Conservation (phyloP, 2,797 vertebrate genomes). For the Florisuga fusca region DNA sequence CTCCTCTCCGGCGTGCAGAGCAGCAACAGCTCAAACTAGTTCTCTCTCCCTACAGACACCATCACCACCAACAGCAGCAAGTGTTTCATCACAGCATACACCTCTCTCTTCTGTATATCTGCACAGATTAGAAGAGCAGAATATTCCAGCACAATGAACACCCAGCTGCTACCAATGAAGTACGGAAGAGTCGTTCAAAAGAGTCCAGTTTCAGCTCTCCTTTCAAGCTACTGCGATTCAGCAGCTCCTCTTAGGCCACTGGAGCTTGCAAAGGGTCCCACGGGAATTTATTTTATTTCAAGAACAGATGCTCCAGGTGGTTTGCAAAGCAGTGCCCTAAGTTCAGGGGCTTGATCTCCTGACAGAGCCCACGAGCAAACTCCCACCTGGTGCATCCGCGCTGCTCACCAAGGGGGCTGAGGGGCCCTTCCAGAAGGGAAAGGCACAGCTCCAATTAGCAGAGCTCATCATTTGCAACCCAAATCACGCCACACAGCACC, state of each 20-base stretch:
- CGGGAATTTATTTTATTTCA: neutral
- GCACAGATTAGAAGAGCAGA: neutral
- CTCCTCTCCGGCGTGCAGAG: neutral
- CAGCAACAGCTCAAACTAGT: neutral
- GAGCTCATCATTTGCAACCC: neutral
- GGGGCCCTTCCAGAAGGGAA: neutral
- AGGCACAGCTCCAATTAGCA: neutral
- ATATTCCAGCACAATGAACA: constrained; percentile 35
- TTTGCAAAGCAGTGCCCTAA: neutral
- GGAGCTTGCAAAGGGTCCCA: neutral
- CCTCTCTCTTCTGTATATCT: neutral
- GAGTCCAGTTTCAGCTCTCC: neutral
- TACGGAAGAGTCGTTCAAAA: neutral
- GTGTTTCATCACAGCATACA: neutral
- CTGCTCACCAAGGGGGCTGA: fast-evolving
- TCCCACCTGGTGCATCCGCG: fast-evolving
- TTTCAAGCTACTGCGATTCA: fast-evolving
- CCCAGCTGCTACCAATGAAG: neutral
- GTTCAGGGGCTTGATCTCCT: neutral
- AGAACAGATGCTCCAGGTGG: fast-evolving
- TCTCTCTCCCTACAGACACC: neutral
- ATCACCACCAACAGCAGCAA: neutral
- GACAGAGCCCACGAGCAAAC: neutral
- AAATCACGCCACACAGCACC: neutral
- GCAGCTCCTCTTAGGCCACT: fast-evolving